phyloP scores from a whole-genome alignment of 64 coral and sea anemone species.

The Exaiptasia diaphana region DNA sequence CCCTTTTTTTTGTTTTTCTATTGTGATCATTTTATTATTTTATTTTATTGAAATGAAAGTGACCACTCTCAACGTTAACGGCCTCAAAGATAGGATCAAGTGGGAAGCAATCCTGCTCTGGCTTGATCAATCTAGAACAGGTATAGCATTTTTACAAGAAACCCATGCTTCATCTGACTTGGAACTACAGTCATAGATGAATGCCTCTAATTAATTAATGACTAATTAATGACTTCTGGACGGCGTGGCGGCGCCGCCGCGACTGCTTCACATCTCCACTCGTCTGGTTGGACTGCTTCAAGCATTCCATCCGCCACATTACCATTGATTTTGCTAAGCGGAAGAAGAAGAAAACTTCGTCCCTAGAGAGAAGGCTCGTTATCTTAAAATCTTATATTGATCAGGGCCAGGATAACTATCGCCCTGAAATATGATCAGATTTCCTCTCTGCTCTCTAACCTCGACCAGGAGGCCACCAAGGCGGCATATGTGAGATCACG shows the following conservation, averaged over 20 bases:
- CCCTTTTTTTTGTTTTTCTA: neutral
- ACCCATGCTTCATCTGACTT: neutral
- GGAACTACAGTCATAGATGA: slow-evolving; percentile 7
- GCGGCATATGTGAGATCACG: neutral
- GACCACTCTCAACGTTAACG: slow-evolving; percentile 9
- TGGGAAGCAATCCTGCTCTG: neutral
- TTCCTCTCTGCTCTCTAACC: too few species aligned
- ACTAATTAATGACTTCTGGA: neutral
- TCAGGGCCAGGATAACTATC: too few species aligned
- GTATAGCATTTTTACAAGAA: slow-evolving; percentile 45
- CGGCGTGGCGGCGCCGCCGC: neutral
- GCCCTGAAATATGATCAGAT: too few species aligned
- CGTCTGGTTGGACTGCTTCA: slow-evolving; percentile 6
- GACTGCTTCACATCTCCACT: neutral
- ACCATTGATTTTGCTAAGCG: too few species aligned
- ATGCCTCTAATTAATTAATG: neutral
- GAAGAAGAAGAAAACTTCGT: too few species aligned
- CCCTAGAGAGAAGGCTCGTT: too few species aligned
- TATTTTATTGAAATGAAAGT: neutral
- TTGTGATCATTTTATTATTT: neutral
- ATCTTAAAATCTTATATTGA: too few species aligned
- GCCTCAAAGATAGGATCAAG: neutral
- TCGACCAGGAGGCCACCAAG: neutral
- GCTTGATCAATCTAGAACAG: neutral
- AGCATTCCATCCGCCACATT: neutral